phyloP scores from a whole-genome alignment of 2,113 vertebrate species.

The Mus spicilegus region DNA sequence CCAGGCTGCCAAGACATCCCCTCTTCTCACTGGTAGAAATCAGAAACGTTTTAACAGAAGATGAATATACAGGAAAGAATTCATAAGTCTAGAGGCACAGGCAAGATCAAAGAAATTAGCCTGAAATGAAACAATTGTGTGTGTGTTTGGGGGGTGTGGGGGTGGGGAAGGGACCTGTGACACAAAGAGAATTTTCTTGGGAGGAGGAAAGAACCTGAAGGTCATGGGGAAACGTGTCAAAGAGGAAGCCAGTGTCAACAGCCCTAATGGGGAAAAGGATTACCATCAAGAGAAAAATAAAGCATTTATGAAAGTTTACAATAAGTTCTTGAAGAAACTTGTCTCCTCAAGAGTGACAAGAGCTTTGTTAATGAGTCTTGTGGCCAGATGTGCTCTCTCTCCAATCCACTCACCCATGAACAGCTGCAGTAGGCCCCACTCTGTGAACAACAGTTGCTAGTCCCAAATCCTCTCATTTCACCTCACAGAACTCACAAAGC shows the following conservation, averaged over 20 bases:
- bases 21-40: slow-evolving; percentile 92
- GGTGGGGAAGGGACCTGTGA: background rate
- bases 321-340: background rate
- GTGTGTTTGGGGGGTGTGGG: too few species aligned
- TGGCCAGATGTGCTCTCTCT: background rate
- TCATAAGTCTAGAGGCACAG: background rate
- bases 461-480: background rate
- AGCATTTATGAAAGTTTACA: background rate
- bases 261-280: background rate
- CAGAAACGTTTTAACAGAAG: background rate
- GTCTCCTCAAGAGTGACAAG: slow-evolving; percentile 12
- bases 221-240: background rate
- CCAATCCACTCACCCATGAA: background rate
- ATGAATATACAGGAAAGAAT: background rate
- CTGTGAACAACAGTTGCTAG: background rate
- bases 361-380: background rate
- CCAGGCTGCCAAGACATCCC: slow-evolving; percentile 98
- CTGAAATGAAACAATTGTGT: background rate
- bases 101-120: background rate
- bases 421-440: background rate
- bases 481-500: background rate
- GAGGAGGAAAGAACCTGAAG: background rate
- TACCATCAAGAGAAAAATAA: slow-evolving; percentile 6
- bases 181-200: background rate
- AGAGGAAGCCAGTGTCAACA: slow-evolving; percentile 13